Evolutionary conservation across 2,113 vertebrate genomes (phyloP).

Genomic region (Apus apus): DNA sequence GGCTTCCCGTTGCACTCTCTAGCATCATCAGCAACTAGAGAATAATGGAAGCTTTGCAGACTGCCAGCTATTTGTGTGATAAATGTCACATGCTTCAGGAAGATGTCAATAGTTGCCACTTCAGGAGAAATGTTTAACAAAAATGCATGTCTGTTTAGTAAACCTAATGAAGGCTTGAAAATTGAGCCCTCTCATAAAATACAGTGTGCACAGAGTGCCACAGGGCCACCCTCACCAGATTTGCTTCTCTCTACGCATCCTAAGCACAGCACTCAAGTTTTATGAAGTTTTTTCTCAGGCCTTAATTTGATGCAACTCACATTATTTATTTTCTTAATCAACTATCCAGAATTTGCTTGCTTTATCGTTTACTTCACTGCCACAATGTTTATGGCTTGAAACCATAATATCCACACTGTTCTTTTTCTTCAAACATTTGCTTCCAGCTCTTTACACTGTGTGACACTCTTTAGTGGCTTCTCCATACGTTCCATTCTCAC

Average conservation of each 20-base stretch:
- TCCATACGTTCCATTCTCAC: conserved; percentile 26
- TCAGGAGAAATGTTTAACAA: conserved; percentile 14
- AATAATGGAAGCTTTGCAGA: background rate
- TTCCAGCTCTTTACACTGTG: conserved; percentile 36
- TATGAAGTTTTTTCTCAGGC: conserved; percentile 35
- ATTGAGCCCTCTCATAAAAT: background rate
- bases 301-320: background rate
- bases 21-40: background rate
- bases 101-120: conserved; percentile 11
- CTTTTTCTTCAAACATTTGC: conserved; percentile 27
- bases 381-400: background rate
- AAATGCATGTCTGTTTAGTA: background rate
- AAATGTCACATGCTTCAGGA: background rate
- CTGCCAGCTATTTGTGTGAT: background rate
- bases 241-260: fast-evolving
- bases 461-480: conserved; percentile 52
- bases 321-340: background rate
- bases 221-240: background rate
- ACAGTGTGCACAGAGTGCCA: background rate
- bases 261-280: background rate
- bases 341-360: background rate
- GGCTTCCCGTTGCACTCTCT: background rate
- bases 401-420: background rate
- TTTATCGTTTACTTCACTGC: background rate
- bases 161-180: background rate